phyloP scores from a whole-genome alignment of 53 echinoderm and acorn worm species.

The Patiria pectinifera region DNA sequence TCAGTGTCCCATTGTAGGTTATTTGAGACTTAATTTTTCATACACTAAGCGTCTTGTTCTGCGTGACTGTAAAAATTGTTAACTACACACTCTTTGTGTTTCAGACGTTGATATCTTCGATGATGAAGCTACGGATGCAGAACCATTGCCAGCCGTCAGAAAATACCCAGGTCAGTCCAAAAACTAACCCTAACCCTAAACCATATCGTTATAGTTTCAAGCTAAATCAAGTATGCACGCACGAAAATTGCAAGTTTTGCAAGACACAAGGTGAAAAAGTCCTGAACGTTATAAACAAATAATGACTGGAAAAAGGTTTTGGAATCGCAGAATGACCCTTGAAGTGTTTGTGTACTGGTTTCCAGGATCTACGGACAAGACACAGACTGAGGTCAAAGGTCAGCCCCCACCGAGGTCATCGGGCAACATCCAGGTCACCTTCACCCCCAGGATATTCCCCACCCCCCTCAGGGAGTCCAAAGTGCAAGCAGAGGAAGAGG shows the following conservation, averaged over 20 bases:
- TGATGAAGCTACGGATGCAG: constrained; percentile 26
- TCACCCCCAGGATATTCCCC: constrained; percentile 94
- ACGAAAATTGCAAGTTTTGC: too few species aligned
- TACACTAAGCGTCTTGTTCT: background rate
- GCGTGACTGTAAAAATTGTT: background rate
- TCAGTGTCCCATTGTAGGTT: too few species aligned
- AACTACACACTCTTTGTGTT: background rate
- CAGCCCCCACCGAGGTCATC: constrained; percentile 79
- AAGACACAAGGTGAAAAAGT: too few species aligned
- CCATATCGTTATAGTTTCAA: too few species aligned
- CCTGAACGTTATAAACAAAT: too few species aligned
- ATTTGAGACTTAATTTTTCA: background rate
- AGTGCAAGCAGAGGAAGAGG: constrained; percentile 89
- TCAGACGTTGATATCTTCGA: constrained; percentile 59
- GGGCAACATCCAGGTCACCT: constrained; percentile 84
- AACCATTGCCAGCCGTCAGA: background rate
- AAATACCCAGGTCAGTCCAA: constrained; percentile 4
- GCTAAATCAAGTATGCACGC: too few species aligned
- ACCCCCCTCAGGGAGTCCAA: constrained; percentile 94
- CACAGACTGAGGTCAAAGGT: constrained; percentile 44
- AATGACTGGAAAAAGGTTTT: background rate
- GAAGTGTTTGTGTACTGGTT: background rate
- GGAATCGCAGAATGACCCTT: background rate
- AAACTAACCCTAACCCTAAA: background rate
- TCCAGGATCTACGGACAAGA: constrained; percentile 25